phyloP scores from a whole-genome alignment of 1,140 invertebrate genomes.

The Tetragnatha versicolor region DNA sequence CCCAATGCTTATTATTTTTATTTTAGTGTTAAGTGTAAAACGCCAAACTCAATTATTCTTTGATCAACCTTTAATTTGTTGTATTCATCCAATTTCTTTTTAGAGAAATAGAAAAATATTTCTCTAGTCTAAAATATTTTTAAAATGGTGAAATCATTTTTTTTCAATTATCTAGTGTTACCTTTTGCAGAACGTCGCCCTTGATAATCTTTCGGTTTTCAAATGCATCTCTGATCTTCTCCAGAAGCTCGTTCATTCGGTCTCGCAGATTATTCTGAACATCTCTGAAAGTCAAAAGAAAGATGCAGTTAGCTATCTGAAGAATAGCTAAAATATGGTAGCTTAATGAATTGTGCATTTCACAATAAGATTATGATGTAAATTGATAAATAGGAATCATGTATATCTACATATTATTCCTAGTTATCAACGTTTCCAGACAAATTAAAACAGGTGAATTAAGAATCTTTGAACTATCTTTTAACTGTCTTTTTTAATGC shows the following conservation, averaged over 20 bases:
- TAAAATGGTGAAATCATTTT: neutral
- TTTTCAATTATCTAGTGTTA: neutral
- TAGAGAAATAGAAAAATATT: no score
- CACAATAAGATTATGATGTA: neutral
- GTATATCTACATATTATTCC: neutral
- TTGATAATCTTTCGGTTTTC: conserved; percentile 30
- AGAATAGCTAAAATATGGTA: neutral
- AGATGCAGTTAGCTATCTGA: neutral
- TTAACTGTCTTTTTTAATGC: no score
- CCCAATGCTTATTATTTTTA: no score
- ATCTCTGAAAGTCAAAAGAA: neutral
- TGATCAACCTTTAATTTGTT: no score
- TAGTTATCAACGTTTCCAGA: neutral
- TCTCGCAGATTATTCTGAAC: conserved; percentile 4
- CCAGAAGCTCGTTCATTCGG: conserved; percentile 13
- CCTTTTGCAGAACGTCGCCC: conserved; percentile 17
- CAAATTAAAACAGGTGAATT: neutral
- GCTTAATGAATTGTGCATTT: neutral
- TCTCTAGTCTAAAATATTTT: neutral
- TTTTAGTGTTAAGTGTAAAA: no score
- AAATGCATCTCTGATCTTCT: conserved; percentile 25
- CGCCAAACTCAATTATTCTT: no score
- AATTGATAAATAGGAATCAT: neutral
- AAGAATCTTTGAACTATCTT: no score
- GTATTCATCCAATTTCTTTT: neutral